phyloP scores from a whole-genome alignment of 2,888 invertebrate species.

The Chymomyza caudatula region DNA sequence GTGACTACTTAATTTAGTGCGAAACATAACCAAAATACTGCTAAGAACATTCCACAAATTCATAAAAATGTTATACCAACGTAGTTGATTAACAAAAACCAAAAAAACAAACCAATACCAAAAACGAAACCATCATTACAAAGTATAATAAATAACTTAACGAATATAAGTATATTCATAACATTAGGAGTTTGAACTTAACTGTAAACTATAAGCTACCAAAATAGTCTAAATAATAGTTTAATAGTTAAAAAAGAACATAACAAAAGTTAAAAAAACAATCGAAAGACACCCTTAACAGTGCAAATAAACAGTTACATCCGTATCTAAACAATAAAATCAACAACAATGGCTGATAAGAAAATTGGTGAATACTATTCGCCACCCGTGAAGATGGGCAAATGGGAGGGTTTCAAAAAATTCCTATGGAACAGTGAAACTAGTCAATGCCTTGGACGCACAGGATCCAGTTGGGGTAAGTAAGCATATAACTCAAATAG shows the following conservation, averaged over 20 bases:
- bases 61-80: constrained; percentile 74
- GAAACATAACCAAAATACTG: constrained; percentile 56
- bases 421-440: constrained; percentile 96
- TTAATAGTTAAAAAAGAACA: constrained; percentile 2
- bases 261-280: constrained; percentile 26
- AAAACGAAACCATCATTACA: constrained; percentile 29
- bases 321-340: constrained; percentile 22
- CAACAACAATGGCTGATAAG: constrained; percentile 85
- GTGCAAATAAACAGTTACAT: constrained; percentile 35
- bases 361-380: constrained; percentile 87
- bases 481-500: too few species aligned
- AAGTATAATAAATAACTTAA: constrained; percentile 30
- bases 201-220: constrained; percentile 37
- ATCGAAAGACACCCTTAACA: constrained; percentile 33
- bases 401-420: constrained; percentile 90
- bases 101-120: constrained; percentile 37
- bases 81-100: constrained; percentile 72
- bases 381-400: constrained; percentile 88
- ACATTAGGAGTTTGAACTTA: constrained; percentile 53
- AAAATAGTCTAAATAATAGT: constrained; percentile 1
- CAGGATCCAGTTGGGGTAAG: constrained; percentile 97
- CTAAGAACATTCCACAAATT: constrained; percentile 54
- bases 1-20: constrained; percentile 54
- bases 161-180: constrained; percentile 34
- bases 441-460: constrained; percentile 93